Evolutionary conservation across 2,888 invertebrate species (phyloP), one percentile per base, ranked within the genome.

Genomic region (Apotomis turbidana): DNA sequence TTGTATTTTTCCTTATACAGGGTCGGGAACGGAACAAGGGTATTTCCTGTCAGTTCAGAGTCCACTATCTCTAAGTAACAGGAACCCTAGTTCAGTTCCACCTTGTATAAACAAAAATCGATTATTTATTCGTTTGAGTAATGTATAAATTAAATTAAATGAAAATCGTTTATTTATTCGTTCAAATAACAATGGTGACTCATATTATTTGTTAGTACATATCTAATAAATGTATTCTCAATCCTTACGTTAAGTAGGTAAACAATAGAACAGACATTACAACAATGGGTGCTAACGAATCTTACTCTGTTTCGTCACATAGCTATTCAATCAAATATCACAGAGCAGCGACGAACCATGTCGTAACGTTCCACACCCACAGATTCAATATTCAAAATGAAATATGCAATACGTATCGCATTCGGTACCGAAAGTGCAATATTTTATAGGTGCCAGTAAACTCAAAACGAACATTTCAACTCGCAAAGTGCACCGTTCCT

Each of bases 311-410:
- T 77, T 74, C 71, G 68, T 60, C 52, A 54, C 58, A 54, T 66
- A 27, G 27, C 27, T 27, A 70, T 74, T 75, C 57, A 66, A 66
- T 66, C 74, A 72, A 74, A 76, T 74, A 74, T 73, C 72, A 66
- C 76, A 60, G 57, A 64, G 69, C 76, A 62, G 74, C 76, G 69
- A 69, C 76, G 76, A 76, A 64, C 76, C 78, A 77, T 76, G 76
- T 68, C 73, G 69, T 67, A 63, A 73, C 75, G 75, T 41, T 72
- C 68, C 72, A 71, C 75, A 71, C 76, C 71, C 79, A 76, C 80
- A 78, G 79, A 86, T 87, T 86, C 87, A 85, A 88, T 87, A 87
- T 88, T 84, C 81, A 80, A 83, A 84, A 85, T 88, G 85, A 85
- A 88, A 89, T 87, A 88, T 90, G 87, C 87, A 89, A 86, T 85